phyloP scores from a whole-genome alignment of 2,888 invertebrate genomes.

The Agriopis leucophaearia region DNA sequence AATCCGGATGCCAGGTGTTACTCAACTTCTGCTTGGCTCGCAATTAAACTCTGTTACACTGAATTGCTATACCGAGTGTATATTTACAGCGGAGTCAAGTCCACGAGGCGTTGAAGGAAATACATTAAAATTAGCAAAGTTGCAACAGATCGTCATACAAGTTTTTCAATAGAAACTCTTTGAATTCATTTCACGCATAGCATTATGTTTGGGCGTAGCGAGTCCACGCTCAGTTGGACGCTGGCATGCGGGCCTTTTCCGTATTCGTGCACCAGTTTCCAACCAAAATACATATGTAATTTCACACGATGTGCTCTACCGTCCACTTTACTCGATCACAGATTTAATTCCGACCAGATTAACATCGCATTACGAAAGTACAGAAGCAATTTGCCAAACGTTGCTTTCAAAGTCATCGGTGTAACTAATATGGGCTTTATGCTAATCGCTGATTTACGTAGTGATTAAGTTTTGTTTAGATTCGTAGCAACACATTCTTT shows the following conservation, averaged over 20 bases:
- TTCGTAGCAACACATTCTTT: conserved; percentile 3
- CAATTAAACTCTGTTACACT: conserved; percentile 45
- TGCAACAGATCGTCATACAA: conserved; percentile 50
- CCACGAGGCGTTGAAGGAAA: conserved; percentile 52
- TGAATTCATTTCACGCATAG: conserved; percentile 60
- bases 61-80: conserved; percentile 36
- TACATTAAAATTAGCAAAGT: conserved; percentile 55
- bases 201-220: conserved; percentile 56
- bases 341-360: conserved; percentile 43
- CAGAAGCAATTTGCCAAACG: conserved; percentile 40
- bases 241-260: conserved; percentile 65
- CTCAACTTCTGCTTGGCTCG: conserved; percentile 44
- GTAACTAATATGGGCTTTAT: conserved; percentile 33
- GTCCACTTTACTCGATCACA: conserved; percentile 38
- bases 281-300: conserved; percentile 55
- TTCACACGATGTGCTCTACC: conserved; percentile 46
- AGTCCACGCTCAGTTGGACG: conserved; percentile 59
- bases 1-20: conserved; percentile 48
- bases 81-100: conserved; percentile 38
- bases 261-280: conserved; percentile 67
- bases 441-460: conserved; percentile 13
- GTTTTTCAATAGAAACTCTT: conserved; percentile 52
- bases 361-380: conserved; percentile 46
- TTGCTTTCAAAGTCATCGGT: conserved; percentile 33
- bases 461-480: conserved; percentile 17